phyloP scores from a whole-genome alignment of 1,140 invertebrate species.

The Apis florea region DNA sequence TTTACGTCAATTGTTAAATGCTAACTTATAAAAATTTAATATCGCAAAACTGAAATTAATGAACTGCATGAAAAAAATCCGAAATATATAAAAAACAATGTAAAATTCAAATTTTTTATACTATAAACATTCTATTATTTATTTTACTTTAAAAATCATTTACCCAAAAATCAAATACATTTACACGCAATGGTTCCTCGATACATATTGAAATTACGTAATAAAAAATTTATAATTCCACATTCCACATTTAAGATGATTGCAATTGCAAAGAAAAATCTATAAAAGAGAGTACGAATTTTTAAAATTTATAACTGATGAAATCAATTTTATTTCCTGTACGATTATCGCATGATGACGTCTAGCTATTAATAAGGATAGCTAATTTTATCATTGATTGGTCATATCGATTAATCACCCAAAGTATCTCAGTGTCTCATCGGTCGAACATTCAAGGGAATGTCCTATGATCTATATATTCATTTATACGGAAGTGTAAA shows the following conservation, averaged over 20 bases:
- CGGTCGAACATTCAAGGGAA: constrained; percentile 24
- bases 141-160: background rate
- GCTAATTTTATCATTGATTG: constrained; percentile 48
- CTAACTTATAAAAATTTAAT: no score
- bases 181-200: background rate
- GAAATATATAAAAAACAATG: no score
- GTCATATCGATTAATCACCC: constrained; percentile 33
- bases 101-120: background rate
- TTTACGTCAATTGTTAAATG: no score
- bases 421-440: background rate
- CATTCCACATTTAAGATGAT: no score
- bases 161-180: no score
- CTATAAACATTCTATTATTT: background rate
- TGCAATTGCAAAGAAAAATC: background rate
- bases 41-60: no score
- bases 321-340: constrained; percentile 37
- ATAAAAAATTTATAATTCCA: background rate
- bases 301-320: constrained; percentile 9
- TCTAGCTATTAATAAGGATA: constrained; percentile 48
- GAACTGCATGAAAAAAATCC: no score
- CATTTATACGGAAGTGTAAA: background rate
- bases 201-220: background rate
- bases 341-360: background rate
- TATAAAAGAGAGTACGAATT: constrained; percentile 11
- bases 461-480: constrained; percentile 30